A percentile compares a stretch with the other conserved stretches of the same genome.
phyloP scores from a whole-genome alignment of 2,797 vertebrate species.

The Sphenodon punctatus region DNA sequence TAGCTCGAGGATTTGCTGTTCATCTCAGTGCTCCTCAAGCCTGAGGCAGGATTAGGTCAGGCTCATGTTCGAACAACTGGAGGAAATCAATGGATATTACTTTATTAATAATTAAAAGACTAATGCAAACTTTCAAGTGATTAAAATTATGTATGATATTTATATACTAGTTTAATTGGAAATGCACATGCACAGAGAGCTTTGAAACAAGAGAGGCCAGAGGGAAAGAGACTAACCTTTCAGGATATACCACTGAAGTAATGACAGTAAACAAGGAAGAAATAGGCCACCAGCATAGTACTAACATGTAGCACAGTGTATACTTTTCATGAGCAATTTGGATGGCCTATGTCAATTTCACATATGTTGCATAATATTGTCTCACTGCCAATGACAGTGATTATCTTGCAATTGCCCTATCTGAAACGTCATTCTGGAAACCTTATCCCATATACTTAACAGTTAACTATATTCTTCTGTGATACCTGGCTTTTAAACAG shows the following conservation, averaged over 20 bases:
- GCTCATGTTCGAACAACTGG: slow-evolving; percentile 81
- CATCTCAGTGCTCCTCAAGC: slow-evolving; percentile 72
- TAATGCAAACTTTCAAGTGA: slow-evolving; percentile 75
- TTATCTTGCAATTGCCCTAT: no score
- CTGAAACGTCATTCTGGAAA: no score
- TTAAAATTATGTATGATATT: slow-evolving; percentile 73
- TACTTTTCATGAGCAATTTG: slow-evolving; percentile 8
- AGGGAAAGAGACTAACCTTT: slow-evolving; percentile 25
- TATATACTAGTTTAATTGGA: slow-evolving; percentile 62
- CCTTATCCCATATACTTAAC: no score
- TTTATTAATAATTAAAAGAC: slow-evolving; percentile 90
- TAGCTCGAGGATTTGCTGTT: slow-evolving; percentile 81
- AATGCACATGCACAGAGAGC: slow-evolving; percentile 17
- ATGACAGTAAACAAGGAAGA: background rate
- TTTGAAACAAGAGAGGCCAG: slow-evolving; percentile 26
- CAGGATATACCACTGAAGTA: background rate
- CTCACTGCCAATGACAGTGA: slow-evolving; percentile 39
- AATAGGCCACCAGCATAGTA: background rate
- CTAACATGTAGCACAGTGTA: slow-evolving; percentile 9
- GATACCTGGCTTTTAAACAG: no score
- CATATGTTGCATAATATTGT: background rate
- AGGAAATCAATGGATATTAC: slow-evolving; percentile 87
- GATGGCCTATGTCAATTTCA: slow-evolving; percentile 36
- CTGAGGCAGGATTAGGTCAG: slow-evolving; percentile 80
- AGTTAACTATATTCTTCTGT: no score